Evolutionary conservation across 2,888 invertebrate species (phyloP).

Genomic region (Eupithecia pulchellata): DNA sequence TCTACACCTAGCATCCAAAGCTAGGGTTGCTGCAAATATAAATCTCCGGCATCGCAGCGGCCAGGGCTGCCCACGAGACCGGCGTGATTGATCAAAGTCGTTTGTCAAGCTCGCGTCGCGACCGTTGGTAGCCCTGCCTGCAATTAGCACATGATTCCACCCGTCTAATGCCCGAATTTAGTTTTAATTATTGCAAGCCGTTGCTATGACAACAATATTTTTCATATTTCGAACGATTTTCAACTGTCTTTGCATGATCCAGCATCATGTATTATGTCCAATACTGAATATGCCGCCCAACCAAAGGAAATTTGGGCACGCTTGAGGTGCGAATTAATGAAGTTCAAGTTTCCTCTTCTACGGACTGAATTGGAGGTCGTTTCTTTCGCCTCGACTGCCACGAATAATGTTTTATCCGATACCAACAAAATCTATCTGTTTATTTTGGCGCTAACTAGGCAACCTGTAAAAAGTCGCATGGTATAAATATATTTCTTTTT

Average conservation of each 20-base stretch:
- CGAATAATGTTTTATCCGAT: too few relatives aligned
- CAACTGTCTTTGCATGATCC: neutral
- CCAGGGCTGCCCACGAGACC: constrained; percentile 76
- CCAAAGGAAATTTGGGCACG: too few relatives aligned
- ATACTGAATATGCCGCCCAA: neutral
- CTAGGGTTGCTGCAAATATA: constrained; percentile 72
- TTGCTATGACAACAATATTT: constrained; percentile 34
- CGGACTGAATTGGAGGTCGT: too few relatives aligned
- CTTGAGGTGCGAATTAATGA: too few relatives aligned
- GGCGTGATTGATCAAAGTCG: constrained; percentile 83
- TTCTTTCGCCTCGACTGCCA: too few relatives aligned
- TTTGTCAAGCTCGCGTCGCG: constrained; percentile 82
- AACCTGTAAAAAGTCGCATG: too few relatives aligned
- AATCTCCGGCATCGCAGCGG: constrained; percentile 67
- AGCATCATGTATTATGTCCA: too few relatives aligned
- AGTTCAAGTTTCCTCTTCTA: too few relatives aligned
- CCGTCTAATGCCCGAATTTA: constrained; percentile 78
- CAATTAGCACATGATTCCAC: constrained; percentile 81
- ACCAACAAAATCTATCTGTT: too few relatives aligned
- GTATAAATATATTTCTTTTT: neutral
- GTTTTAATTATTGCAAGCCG: constrained; percentile 70
- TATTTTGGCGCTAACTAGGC: too few relatives aligned
- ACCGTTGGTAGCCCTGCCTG: constrained; percentile 71
- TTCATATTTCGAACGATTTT: neutral
- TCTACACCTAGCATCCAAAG: constrained; percentile 56